Evolutionary conservation across 2,888 invertebrate genomes (phyloP).

Genomic region (Caenorhabditis doughertyi): DNA sequence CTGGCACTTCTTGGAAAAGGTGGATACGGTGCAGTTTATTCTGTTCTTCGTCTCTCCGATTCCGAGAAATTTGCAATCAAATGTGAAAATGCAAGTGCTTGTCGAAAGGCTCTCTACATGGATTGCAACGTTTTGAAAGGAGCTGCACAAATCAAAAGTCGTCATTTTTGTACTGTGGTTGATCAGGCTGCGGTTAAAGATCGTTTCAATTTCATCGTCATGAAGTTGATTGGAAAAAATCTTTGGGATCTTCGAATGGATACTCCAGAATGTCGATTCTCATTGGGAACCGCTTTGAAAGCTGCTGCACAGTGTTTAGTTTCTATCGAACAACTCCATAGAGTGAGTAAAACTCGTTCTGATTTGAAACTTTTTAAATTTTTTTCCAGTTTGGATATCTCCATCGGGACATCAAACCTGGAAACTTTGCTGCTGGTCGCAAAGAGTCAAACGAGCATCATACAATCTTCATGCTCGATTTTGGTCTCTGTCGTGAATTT

Average conservation of each 20-base stretch:
- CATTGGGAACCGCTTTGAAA: conserved; percentile 66
- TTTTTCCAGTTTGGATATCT: conserved; percentile 72
- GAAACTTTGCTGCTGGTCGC: conserved; percentile 76
- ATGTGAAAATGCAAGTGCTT: conserved; percentile 66
- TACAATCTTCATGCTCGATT: conserved; percentile 76
- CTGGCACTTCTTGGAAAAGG: conserved; percentile 73
- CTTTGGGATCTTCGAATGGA: conserved; percentile 77
- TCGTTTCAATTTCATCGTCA: conserved; percentile 75
- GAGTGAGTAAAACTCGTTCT: no score
- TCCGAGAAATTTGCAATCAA: conserved; percentile 72
- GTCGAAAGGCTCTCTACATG: conserved; percentile 71
- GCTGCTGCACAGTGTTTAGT: conserved; percentile 68
- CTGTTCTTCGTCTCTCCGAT: conserved; percentile 67
- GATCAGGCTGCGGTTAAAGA: conserved; percentile 72
- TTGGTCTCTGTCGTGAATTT: conserved; percentile 76
- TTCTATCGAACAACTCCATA: conserved; percentile 70
- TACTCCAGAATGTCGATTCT: conserved; percentile 60
- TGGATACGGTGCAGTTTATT: conserved; percentile 78
- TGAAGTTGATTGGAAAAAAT: conserved; percentile 77
- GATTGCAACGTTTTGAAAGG: conserved; percentile 76
- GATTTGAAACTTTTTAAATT: no score
- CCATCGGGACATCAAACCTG: conserved; percentile 76
- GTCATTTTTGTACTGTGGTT: conserved; percentile 73
- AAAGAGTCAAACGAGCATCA: conserved; percentile 71
- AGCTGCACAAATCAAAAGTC: conserved; percentile 68